phyloP scores from a whole-genome alignment of 2,113 vertebrate species.

The Sakesphorus luctuosus region DNA sequence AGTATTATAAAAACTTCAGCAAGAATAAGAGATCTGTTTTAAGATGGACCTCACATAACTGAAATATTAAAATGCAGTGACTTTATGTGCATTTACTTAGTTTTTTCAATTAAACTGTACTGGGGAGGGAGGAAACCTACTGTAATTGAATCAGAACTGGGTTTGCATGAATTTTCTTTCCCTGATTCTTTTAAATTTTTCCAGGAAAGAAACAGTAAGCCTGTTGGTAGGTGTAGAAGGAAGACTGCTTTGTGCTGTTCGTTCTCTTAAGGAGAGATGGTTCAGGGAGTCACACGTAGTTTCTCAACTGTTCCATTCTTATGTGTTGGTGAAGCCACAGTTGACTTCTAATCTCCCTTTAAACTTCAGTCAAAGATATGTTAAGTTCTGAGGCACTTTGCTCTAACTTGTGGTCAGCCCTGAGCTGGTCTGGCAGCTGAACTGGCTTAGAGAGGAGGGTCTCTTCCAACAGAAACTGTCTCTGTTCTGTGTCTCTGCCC shows the following conservation, averaged over 20 bases:
- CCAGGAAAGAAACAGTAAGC: background rate
- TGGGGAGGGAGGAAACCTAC: background rate
- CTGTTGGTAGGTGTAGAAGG: background rate
- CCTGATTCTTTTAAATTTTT: background rate
- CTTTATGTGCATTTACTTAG: background rate
- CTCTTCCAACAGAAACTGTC: background rate
- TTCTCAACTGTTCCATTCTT: background rate
- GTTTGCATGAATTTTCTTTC: background rate
- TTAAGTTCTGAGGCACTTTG: background rate
- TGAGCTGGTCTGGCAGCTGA: fast-evolving
- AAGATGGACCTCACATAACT: background rate
- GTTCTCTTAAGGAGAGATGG: background rate
- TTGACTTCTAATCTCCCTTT: background rate
- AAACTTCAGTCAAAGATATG: background rate
- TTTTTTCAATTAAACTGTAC: background rate
- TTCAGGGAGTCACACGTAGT: background rate
- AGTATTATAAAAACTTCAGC: background rate
- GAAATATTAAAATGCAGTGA: background rate
- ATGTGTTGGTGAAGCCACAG: background rate
- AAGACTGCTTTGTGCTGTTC: background rate
- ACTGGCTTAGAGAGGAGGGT: no score
- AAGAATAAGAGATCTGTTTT: background rate
- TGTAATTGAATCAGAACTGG: background rate
- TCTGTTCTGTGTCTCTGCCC: background rate
- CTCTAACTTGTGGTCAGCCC: background rate